Percentiles rank a stretch among this genome's conserved stretches.
Conservation (phyloP, 2,888 invertebrate genomes). For the Brachylomia viminalis region DNA sequence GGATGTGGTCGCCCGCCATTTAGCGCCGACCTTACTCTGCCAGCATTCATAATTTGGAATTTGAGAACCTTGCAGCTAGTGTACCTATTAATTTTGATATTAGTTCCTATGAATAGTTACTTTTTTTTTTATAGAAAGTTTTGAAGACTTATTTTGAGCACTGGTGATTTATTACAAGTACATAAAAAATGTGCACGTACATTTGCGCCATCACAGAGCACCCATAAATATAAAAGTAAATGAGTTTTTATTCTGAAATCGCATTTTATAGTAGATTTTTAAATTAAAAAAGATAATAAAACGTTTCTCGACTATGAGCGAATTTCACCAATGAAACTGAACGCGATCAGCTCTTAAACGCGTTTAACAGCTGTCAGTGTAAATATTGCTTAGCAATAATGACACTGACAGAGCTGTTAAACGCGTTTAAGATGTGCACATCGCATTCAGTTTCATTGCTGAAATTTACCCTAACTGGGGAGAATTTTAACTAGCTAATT, state of each 20-base stretch:
- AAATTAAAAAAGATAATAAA: slow-evolving; percentile 15
- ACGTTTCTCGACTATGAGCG: not conserved
- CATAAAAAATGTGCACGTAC: not conserved
- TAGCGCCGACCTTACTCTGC: slow-evolving; percentile 18
- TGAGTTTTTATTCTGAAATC: not conserved
- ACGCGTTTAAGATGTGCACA: too few species aligned
- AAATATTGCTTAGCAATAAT: too few species aligned
- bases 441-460: too few species aligned
- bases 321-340: too few species aligned
- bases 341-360: too few species aligned
- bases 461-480: too few species aligned
- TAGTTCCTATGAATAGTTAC: not conserved
- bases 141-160: not conserved
- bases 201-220: not conserved
- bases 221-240: not conserved
- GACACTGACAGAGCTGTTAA: too few species aligned
- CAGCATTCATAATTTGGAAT: slow-evolving; percentile 35
- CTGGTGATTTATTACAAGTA: not conserved
- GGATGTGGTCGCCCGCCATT: slow-evolving; percentile 40
- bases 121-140: not conserved
- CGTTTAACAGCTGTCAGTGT: too few species aligned
- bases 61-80: slow-evolving; percentile 2
- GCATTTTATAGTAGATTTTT: not conserved
- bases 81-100: not conserved
- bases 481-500: slow-evolving; percentile 37